A percentile compares a stretch with the other conserved stretches of the same genome.
These are phyloP conservation scores for Leucoma salicis DNA, from an alignment of 2,888 invertebrate genomes.

Conservation along the genomic window DNA sequence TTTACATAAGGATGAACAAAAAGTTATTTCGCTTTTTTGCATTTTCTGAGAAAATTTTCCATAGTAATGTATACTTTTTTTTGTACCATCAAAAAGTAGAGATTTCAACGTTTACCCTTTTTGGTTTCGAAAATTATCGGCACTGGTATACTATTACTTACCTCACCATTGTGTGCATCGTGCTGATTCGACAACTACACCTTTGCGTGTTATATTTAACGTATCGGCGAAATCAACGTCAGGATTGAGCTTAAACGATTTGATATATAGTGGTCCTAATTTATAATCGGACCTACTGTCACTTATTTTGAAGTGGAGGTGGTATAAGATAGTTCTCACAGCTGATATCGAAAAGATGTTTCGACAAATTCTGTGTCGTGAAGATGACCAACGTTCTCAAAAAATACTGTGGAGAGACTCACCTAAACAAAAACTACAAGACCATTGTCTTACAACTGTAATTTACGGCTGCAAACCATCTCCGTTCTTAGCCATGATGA, in stretches of 20 bases:
- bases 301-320: conserved; percentile 16
- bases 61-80: too few relatives aligned
- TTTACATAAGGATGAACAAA: too few relatives aligned
- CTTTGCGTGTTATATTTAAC: conserved; percentile 4
- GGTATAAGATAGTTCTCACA: conserved; percentile 10
- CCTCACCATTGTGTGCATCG: conserved; percentile 3
- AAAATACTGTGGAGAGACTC: conserved; percentile 2
- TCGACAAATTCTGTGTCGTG: conserved; percentile 9
- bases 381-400: conserved; percentile 7
- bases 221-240: background rate
- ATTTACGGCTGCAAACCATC: background rate
- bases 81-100: too few relatives aligned
- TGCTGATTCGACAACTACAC: conserved; percentile 1
- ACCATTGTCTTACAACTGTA: background rate
- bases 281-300: conserved; percentile 16
- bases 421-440: background rate
- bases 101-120: too few relatives aligned
- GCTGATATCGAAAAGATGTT: conserved; percentile 22
- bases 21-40: too few relatives aligned
- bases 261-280: conserved; percentile 16
- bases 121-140: too few relatives aligned
- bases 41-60: background rate
- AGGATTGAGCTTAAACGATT: conserved; percentile 2
- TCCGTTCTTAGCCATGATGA: background rate
- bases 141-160: background rate